Evolutionary conservation across 2,113 vertebrate species (phyloP), one percentile per base, ranked within the genome.

Genomic region (Cyphomyrus plagiostoma): DNA sequence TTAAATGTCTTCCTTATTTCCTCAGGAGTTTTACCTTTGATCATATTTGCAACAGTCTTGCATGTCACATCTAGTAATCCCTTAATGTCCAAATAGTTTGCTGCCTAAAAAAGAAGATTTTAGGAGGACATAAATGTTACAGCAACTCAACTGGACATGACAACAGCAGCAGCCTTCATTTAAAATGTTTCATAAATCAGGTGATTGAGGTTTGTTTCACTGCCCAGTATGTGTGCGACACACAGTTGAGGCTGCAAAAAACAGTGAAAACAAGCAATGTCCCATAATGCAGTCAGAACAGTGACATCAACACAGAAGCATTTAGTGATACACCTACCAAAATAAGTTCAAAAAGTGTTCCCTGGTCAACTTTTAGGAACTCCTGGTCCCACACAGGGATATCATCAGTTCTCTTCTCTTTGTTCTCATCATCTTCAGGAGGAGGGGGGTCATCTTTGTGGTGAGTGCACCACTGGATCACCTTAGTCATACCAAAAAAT

Each of bases 11-110:
- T 99, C 91, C 98, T 97, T 95, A 99, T 99, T 95, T 99, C 98
- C 95, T 99, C 98, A 46, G 98, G 98, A 93, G 98, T 99, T 95
- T 99, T 99, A 74, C 98, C 98, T 96, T 99, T 99, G 93, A 99
- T 99, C 98, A 99, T 99, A 94, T 99, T 99, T 92, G 98, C 98
- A 93, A 99, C 98, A 56, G 98, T 99, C 96, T 99, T 99, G 96
- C 98, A 99, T n/a, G 98, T 99, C 90, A 99, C 98, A 94, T 99
- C 98, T 94, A 99, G 95, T 94, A 99, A 96, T 90, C 98, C 98
- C 97, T 99, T 99, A 94, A 99, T 99, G 94, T 99, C 98, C 96
- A 99, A 95, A 93, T 99, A 99, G 95, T 99, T 99, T 91, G 98
- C 98, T 92, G 98, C 98, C 98, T 99, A 88, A 48, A 48, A 88